These are phyloP conservation scores for Noctua janthina DNA, from an alignment of 2,888 invertebrate genomes.

Conservation along the genomic window DNA sequence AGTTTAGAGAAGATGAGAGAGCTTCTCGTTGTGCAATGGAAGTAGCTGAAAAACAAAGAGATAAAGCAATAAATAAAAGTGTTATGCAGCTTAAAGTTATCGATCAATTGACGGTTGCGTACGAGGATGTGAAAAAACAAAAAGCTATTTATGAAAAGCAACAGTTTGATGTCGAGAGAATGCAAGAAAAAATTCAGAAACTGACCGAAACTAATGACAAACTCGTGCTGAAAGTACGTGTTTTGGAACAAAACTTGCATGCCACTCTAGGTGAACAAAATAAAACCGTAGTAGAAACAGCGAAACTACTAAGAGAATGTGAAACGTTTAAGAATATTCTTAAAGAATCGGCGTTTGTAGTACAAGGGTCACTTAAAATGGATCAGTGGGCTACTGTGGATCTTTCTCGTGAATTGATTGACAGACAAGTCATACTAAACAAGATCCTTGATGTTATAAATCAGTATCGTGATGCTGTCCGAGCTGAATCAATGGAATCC, in stretches of 20 bases:
- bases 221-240: conserved; percentile 84
- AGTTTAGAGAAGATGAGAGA: no score
- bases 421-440: conserved; percentile 87
- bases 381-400: conserved; percentile 82
- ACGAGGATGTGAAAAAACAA: conserved; percentile 88
- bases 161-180: conserved; percentile 80
- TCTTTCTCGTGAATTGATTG: conserved; percentile 83
- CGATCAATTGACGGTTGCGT: conserved; percentile 90
- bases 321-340: conserved; percentile 90
- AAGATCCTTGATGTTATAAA: conserved; percentile 89
- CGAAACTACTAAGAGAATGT: conserved; percentile 88
- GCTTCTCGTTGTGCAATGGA: conserved; percentile 88
- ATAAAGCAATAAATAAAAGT: conserved; percentile 91
- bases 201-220: conserved; percentile 85
- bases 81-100: conserved; percentile 92
- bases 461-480: conserved; percentile 80
- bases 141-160: conserved; percentile 84
- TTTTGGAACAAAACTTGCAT: conserved; percentile 69
- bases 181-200: conserved; percentile 80
- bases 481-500: conserved; percentile 84
- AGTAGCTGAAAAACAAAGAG: conserved; percentile 91
- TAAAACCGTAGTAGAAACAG: conserved; percentile 83
- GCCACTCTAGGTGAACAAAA: conserved; percentile 86
- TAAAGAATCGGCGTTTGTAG: conserved; percentile 90
- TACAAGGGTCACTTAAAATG: conserved; percentile 90